Conservation (phyloP, 2,888 invertebrate species). For the Myopa testacea region DNA sequence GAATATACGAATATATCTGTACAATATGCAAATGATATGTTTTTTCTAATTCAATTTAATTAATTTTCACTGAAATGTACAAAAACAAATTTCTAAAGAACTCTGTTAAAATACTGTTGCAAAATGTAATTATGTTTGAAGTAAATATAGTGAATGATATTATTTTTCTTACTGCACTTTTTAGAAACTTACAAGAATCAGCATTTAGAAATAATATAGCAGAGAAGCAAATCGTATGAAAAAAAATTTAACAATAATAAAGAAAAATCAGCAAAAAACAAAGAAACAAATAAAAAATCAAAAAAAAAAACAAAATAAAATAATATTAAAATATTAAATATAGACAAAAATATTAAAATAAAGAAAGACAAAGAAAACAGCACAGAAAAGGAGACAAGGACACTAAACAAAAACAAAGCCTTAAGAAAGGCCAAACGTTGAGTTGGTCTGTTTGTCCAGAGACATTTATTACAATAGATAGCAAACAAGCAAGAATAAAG, state of each 20-base stretch:
- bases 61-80: conserved; percentile 30
- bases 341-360: neutral
- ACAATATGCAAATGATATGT: neutral
- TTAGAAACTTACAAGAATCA: conserved; percentile 11
- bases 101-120: conserved; percentile 6
- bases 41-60: neutral
- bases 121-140: conserved; percentile 22
- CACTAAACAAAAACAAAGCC: no score
- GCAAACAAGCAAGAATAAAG: no score
- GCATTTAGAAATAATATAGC: neutral
- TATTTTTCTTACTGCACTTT: conserved; percentile 33
- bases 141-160: conserved; percentile 15
- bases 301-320: neutral
- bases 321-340: neutral
- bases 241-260: neutral
- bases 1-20: no score
- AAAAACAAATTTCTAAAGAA: conserved; percentile 1
- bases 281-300: neutral
- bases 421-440: no score
- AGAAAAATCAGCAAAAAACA: no score
- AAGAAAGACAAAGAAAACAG: no score
- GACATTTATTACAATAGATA: no score
- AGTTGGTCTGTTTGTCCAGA: no score
- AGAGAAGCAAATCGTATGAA: neutral
- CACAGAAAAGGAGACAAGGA: no score